Evolutionary conservation across 2,113 vertebrate genomes (phyloP).

Genomic region (Hemiscyllium ocellatum): DNA sequence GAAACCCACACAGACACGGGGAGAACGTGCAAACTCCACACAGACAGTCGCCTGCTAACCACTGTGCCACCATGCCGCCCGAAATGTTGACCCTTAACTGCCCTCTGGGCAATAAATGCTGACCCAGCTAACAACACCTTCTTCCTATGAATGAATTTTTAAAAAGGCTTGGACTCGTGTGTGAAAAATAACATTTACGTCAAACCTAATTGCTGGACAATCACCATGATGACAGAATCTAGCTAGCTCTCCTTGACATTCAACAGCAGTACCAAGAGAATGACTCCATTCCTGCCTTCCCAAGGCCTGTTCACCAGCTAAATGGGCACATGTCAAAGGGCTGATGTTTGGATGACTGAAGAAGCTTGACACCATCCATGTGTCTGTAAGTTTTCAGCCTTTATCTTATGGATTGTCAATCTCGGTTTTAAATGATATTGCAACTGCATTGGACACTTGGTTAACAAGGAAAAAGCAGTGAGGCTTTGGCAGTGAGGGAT

Average conservation of each 20-base stretch:
- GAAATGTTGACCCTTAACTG: no score
- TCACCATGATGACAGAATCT: neutral
- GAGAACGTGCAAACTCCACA: no score
- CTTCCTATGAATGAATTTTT: no score
- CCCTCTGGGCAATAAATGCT: no score
- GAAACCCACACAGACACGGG: no score
- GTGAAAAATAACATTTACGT: neutral
- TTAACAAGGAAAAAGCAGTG: neutral
- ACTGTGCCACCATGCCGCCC: no score
- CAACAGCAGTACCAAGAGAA: neutral
- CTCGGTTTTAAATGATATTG: neutral
- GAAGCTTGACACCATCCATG: neutral
- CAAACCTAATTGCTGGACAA: neutral
- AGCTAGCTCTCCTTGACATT: neutral
- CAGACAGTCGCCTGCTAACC: no score
- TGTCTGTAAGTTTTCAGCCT: neutral
- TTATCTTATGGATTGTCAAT: neutral
- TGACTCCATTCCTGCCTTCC: neutral
- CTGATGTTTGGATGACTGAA: neutral
- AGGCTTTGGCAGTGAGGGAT: neutral
- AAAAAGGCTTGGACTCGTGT: neutral
- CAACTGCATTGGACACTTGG: neutral
- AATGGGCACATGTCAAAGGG: neutral
- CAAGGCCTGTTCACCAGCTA: neutral
- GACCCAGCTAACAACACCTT: no score